These are phyloP conservation scores for Hydropsyche tenuis DNA, from an alignment of 1,140 invertebrate species.

Conservation along the genomic window DNA sequence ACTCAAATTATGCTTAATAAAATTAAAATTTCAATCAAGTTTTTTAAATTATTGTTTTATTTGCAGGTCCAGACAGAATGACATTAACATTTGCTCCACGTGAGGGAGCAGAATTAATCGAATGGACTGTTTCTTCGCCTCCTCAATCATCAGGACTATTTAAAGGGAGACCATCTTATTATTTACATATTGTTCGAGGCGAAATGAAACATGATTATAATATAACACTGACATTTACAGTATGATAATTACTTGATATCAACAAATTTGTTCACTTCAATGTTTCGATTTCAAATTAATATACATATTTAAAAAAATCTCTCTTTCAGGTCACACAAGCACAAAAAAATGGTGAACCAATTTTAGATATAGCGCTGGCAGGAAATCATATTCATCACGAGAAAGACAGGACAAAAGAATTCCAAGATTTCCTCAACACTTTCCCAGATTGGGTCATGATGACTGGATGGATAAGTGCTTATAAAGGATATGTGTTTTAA, in stretches of 20 bases:
- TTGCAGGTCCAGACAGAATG: conserved; percentile 39
- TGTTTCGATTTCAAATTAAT: neutral
- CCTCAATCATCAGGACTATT: conserved; percentile 16
- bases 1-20: neutral
- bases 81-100: conserved; percentile 41
- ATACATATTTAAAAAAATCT: neutral
- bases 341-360: conserved; percentile 20
- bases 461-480: conserved; percentile 40
- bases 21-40: neutral
- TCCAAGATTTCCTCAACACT: conserved; percentile 28
- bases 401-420: conserved; percentile 26
- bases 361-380: conserved; percentile 37
- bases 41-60: conserved; percentile 6
- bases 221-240: conserved; percentile 34
- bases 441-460: conserved; percentile 38
- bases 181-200: conserved; percentile 36
- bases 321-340: conserved; percentile 9
- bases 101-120: conserved; percentile 24
- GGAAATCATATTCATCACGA: conserved; percentile 43
- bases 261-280: too few species aligned
- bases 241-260: neutral
- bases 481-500: conserved; percentile 35
- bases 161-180: conserved; percentile 41
- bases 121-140: conserved; percentile 32
- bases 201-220: conserved; percentile 7